These are phyloP conservation scores for Periphyllus acericola DNA, from an alignment of 2,888 invertebrate genomes.

Conservation along the genomic window DNA sequence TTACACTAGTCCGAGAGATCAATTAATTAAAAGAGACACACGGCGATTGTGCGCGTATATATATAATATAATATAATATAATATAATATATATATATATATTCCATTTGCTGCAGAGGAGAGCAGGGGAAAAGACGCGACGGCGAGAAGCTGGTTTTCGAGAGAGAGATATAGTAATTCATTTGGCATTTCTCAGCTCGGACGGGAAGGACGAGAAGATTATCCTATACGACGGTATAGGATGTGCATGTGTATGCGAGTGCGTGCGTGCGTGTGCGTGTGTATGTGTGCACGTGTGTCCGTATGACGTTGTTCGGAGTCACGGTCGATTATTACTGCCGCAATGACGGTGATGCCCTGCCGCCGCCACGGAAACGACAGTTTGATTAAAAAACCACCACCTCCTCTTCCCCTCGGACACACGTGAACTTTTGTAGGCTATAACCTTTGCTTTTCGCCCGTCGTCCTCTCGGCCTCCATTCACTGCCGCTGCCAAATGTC, in stretches of 20 bases:
- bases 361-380: slow-evolving; percentile 43
- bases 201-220: slow-evolving; percentile 68
- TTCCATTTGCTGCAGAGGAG: background rate
- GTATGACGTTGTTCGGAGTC: slow-evolving; percentile 34
- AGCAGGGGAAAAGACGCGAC: background rate
- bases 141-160: slow-evolving; percentile 52
- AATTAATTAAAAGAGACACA: slow-evolving; percentile 57
- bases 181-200: slow-evolving; percentile 61
- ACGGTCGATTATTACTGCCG: slow-evolving; percentile 51
- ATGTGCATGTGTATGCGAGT: slow-evolving; percentile 63
- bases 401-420: background rate
- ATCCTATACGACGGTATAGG: slow-evolving; percentile 68
- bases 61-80: too few relatives aligned
- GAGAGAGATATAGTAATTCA: slow-evolving; percentile 60
- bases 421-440: slow-evolving; percentile 54
- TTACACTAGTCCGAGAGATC: slow-evolving; percentile 42
- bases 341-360: background rate
- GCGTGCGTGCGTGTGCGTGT: background rate
- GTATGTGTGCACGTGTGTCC: background rate
- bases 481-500: slow-evolving; percentile 38
- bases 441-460: slow-evolving; percentile 41
- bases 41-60: slow-evolving; percentile 55
- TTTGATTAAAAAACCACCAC: slow-evolving; percentile 59
- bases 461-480: background rate
- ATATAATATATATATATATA: too few relatives aligned